These are phyloP conservation scores for Ecdyonurus torrentis DNA, from an alignment of 2,888 invertebrate genomes.

Conservation along the genomic window DNA sequence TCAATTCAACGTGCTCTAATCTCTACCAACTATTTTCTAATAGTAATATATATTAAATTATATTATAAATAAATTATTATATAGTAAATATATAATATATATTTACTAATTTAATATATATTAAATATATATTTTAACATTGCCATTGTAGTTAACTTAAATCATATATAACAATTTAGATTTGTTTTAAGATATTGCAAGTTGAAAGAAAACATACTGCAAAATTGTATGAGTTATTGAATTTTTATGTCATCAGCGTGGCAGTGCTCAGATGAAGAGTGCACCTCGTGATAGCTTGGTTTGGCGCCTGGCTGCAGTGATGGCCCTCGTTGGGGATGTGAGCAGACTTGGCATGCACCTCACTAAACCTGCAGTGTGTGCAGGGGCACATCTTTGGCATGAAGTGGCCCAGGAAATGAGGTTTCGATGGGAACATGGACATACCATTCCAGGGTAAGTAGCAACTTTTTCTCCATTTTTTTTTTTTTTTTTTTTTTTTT, in stretches of 20 bases:
- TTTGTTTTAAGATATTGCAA: no score
- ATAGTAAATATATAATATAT: no score
- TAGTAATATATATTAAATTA: no score
- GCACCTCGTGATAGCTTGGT: slow-evolving; percentile 62
- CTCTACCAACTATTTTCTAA: no score
- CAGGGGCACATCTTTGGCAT: slow-evolving; percentile 83
- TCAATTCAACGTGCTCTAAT: no score
- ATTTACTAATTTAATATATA: no score
- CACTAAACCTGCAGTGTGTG: slow-evolving; percentile 44
- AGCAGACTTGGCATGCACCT: slow-evolving; percentile 40
- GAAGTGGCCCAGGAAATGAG: slow-evolving; percentile 83
- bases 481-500: slow-evolving; percentile 1
- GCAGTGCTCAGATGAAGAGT: slow-evolving; percentile 38
- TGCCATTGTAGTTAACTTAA: no score
- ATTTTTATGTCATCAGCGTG: not conserved
- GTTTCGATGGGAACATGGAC: slow-evolving; percentile 70
- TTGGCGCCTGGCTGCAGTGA: slow-evolving; percentile 60
- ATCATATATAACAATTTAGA: no score
- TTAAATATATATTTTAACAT: no score
- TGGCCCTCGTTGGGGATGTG: slow-evolving; percentile 53
- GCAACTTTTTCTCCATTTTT: slow-evolving; percentile 4
- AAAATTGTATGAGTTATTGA: no score
- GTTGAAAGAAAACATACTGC: no score
- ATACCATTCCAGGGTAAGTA: slow-evolving; percentile 70
- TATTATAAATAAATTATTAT: no score